These are phyloP conservation scores for Portevinia maculata DNA, from an alignment of 2,888 invertebrate species.

Conservation along the genomic window DNA sequence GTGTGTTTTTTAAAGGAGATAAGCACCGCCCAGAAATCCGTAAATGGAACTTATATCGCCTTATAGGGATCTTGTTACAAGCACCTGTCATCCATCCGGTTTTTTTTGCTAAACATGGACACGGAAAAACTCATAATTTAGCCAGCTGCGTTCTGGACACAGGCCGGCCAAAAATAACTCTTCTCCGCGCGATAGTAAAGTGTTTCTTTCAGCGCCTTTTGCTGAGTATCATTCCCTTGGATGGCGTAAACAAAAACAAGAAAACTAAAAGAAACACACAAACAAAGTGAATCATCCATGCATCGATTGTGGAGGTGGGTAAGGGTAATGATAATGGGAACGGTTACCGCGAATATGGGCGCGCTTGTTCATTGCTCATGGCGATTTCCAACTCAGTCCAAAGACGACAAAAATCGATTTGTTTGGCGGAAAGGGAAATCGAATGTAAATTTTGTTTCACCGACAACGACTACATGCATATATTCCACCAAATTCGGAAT, in stretches of 20 bases:
- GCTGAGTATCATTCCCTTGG: conserved; percentile 26
- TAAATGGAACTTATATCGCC: conserved; percentile 9
- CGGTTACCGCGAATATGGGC: conserved; percentile 62
- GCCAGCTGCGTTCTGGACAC: conserved; percentile 51
- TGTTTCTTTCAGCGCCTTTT: conserved; percentile 7
- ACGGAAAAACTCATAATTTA: conserved; percentile 3
- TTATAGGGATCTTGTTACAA: conserved; percentile 1
- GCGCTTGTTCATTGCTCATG: conserved; percentile 51
- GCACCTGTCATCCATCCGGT: conserved; percentile 56
- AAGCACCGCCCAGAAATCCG: background rate
- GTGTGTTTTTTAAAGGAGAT: background rate
- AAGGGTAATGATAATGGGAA: conserved; percentile 10
- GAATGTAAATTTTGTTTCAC: conserved; percentile 58
- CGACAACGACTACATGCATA: background rate
- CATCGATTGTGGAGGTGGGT: conserved; percentile 32
- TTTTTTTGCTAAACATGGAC: background rate
- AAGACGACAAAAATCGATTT: conserved; percentile 58
- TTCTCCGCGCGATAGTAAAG: background rate
- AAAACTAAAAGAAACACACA: conserved; percentile 28
- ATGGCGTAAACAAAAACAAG: conserved; percentile 46
- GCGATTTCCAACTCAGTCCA: conserved; percentile 26
- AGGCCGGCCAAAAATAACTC: conserved; percentile 14
- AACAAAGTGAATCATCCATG: conserved; percentile 57
- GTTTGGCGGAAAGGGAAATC: conserved; percentile 64
- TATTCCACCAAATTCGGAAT: conserved; percentile 32